Conservation (phyloP, 2,113 vertebrate species). For the Heteronetta atricapilla region DNA sequence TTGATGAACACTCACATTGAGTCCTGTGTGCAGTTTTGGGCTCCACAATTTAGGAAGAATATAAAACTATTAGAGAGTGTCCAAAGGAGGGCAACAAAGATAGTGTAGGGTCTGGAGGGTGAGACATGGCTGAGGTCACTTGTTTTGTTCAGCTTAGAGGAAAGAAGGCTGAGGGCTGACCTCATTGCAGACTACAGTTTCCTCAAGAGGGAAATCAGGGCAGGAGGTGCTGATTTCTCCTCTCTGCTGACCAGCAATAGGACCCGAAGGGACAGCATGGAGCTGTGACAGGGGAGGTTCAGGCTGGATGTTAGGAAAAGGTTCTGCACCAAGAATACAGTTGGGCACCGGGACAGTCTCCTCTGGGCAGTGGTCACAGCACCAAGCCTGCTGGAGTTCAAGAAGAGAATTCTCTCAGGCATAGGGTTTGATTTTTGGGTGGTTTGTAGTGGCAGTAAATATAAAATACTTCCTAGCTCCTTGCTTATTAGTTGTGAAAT, state of each 20-base stretch:
- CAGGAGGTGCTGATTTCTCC: too few species aligned
- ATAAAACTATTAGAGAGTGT: neutral
- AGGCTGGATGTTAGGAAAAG: too few species aligned
- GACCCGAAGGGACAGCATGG: too few species aligned
- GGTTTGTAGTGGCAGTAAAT: neutral
- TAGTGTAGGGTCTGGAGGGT: neutral
- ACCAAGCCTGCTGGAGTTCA: too few species aligned
- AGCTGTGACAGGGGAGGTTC: too few species aligned
- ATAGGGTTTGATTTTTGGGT: too few species aligned
- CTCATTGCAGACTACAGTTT: too few species aligned
- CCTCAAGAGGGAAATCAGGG: too few species aligned
- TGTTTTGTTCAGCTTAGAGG: neutral
- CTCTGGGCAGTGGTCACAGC: neutral
- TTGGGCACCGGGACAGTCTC: neutral
- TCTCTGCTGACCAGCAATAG: too few species aligned
- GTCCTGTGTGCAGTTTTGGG: neutral
- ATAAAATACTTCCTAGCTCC: neutral
- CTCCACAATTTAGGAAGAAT: neutral
- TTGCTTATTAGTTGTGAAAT: neutral
- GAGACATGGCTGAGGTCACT: neutral
- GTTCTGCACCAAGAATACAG: too few species aligned
- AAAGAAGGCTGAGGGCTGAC: too few species aligned
- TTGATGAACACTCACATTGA: neutral
- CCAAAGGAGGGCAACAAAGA: neutral
- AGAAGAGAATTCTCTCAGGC: too few species aligned